These are phyloP conservation scores for Nanorana parkeri DNA, from an alignment of 2,113 vertebrate species.

Conservation along the genomic window DNA sequence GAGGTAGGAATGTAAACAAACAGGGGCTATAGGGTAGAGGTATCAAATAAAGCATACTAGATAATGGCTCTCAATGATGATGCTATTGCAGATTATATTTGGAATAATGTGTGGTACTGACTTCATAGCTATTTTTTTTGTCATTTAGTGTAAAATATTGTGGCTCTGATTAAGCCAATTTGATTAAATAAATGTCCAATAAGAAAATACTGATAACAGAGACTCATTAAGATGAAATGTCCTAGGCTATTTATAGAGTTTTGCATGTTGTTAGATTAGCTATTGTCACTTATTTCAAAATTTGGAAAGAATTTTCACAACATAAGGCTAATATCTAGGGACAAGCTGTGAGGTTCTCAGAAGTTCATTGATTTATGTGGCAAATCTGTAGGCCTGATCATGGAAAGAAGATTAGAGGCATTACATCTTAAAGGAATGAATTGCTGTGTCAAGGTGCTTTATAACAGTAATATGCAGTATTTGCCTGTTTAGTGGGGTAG, in stretches of 20 bases:
- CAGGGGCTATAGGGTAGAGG: too few species aligned
- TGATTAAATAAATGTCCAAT: constrained; percentile 44
- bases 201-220: constrained; percentile 36
- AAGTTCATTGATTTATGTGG: neutral
- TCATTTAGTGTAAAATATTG: constrained; percentile 38
- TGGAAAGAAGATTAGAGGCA: neutral
- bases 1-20: too few species aligned
- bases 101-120: neutral
- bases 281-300: neutral
- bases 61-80: neutral
- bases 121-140: constrained; percentile 4
- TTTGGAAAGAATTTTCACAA: neutral
- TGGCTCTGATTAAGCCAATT: constrained; percentile 44
- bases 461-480: too few species aligned
- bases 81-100: constrained; percentile 36
- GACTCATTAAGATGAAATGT: constrained; percentile 45
- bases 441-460: too few species aligned
- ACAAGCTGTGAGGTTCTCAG: constrained; percentile 7
- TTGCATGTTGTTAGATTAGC: constrained; percentile 13
- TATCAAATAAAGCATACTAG: too few species aligned
- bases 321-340: neutral
- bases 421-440: too few species aligned
- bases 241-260: constrained; percentile 4
- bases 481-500: too few species aligned
- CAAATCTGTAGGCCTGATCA: neutral